phyloP scores from a whole-genome alignment of 2,113 vertebrate genomes.

The Dascyllus trimaculatus region DNA sequence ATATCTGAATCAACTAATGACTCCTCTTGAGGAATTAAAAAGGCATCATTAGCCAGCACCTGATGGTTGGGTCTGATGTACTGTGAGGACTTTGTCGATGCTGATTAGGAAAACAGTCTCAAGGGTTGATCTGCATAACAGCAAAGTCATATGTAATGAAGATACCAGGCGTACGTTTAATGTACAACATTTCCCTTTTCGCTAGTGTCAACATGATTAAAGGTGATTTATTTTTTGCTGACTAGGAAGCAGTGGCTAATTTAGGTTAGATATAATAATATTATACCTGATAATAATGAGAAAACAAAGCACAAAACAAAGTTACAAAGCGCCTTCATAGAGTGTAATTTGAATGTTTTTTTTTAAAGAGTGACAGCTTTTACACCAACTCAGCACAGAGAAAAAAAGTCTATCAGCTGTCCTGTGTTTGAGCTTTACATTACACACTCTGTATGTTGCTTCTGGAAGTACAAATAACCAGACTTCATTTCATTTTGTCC shows the following conservation, averaged over 20 bases:
- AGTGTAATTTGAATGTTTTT: background rate
- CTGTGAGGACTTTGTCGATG: slow-evolving; percentile 59
- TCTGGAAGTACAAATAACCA: background rate
- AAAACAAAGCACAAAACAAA: background rate
- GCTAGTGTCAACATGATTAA: slow-evolving; percentile 8
- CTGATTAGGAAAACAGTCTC: slow-evolving; percentile 65
- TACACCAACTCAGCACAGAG: background rate
- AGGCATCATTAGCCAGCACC: slow-evolving; percentile 68
- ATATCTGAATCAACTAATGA: slow-evolving; percentile 75
- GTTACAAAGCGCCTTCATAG: background rate
- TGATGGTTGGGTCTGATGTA: slow-evolving; percentile 62
- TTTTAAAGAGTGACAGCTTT: slow-evolving; percentile 8
- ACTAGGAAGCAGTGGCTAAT: background rate
- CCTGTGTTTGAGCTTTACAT: slow-evolving; percentile 23
- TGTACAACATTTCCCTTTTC: slow-evolving; percentile 30
- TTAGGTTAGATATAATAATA: background rate
- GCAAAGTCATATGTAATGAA: slow-evolving; percentile 36
- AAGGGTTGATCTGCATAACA: slow-evolving; percentile 40
- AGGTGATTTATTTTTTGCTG: slow-evolving; percentile 1
- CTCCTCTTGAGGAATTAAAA: slow-evolving; percentile 76
- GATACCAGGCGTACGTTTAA: slow-evolving; percentile 32
- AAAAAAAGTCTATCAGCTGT: background rate
- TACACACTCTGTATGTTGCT: background rate
- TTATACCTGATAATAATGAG: background rate
- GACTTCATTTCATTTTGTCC: background rate